These are phyloP conservation scores for Nemapogon koenigi DNA, from an alignment of 2,888 invertebrate genomes.

Conservation along the genomic window DNA sequence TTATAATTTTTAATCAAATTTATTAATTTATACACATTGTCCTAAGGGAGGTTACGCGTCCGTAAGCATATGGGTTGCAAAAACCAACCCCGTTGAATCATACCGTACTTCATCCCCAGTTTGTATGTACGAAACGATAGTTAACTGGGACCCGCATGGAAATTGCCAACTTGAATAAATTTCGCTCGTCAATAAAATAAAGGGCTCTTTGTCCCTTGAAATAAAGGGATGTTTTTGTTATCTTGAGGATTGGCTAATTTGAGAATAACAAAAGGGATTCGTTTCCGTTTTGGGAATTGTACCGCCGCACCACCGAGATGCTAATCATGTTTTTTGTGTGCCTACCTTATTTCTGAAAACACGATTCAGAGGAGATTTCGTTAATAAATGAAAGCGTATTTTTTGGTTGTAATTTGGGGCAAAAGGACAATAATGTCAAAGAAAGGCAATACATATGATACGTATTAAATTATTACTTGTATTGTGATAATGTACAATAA, in stretches of 20 bases:
- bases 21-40: not conserved
- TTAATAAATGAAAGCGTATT: conserved; percentile 19
- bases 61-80: conserved; percentile 5
- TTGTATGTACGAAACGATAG: conserved; percentile 52
- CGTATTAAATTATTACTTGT: no score
- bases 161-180: conserved; percentile 36
- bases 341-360: conserved; percentile 7
- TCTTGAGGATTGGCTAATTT: conserved; percentile 66
- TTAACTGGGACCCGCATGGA: conserved; percentile 36
- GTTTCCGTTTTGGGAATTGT: conserved; percentile 47
- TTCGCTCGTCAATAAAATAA: conserved; percentile 48
- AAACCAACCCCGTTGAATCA: not conserved
- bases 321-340: conserved; percentile 47
- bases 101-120: conserved; percentile 25
- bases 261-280: conserved; percentile 58
- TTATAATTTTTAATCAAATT: conserved; percentile 5
- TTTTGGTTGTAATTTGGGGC: conserved; percentile 33
- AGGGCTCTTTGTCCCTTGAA: conserved; percentile 51
- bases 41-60: conserved; percentile 3
- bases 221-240: conserved; percentile 62
- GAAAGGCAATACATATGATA: no score
- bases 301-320: conserved; percentile 28
- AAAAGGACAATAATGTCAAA: conserved; percentile 30
- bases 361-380: conserved; percentile 5
- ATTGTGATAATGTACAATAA: no score